Base-by-base conservation (phyloP, 2,113 vertebrate genomes). In the Hydrolagus affinis region DNA sequence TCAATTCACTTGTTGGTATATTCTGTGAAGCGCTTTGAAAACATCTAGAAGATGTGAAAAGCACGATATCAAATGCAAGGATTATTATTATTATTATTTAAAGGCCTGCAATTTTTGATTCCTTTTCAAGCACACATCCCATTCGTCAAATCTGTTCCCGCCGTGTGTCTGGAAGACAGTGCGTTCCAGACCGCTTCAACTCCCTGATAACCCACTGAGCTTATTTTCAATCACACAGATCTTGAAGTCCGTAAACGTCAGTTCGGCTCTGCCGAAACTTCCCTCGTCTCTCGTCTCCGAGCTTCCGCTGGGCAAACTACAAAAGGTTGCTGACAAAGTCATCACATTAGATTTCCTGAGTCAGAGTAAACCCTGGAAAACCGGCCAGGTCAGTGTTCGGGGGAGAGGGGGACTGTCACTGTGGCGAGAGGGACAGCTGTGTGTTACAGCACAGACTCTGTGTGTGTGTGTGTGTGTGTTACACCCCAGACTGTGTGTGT, bases 321-420 rank as follows among this genome's bases (percentile, higher is more conserved):
- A 66, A 66, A 17, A 83, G 7, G 25, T 60, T 21, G 44, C 2
- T 44, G 4, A 19, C 12, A 17, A 21, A 1, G 10, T 80, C 15
- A 7, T 56, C 17, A 83, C 4, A 19, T 19, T 83, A 17, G 60
- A 68, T 8, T 83, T 68, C 25, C 11, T 83, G 25, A 83, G 25
- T 62, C 11, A 83, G 62, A 11, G 32, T 25, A 83, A 66, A 32
- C 62, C 62, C 30, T 83, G 78, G 78, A 83, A 83, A 25, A 19
- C 19, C 25, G 78, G 78, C 30, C 78, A 83, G 78, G 78, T 83
- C 64, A 83, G 78, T 30, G 15, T 21, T 83, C 15, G 9, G 30
- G 11, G 11, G 3, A 17, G 19, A 4, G 59, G 32, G 62, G 9
- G 17, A 64, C 8, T 64, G 28, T 3, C 64, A 14, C 57, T 59